Percentiles rank a stretch among this genome's conserved stretches.
Conservation (phyloP, 2,113 vertebrate genomes). For the Terrapene triunguis region DNA sequence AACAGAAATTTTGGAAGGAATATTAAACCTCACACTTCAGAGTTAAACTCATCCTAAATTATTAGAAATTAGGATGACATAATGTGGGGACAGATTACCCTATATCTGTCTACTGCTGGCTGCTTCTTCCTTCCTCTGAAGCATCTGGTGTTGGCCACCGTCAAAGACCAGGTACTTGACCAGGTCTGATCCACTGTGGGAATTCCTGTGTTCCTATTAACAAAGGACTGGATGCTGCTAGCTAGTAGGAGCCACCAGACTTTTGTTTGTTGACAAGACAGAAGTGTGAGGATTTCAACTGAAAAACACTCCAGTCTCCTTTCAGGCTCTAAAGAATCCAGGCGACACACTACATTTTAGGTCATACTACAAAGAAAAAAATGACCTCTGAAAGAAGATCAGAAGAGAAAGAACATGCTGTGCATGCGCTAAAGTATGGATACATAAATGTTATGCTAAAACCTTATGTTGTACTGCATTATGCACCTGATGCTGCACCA, state of each 20-base stretch:
- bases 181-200: background rate
- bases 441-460: background rate
- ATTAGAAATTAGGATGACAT: background rate
- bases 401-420: background rate
- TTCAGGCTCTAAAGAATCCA: background rate
- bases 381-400: background rate
- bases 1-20: background rate
- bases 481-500: background rate
- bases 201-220: background rate
- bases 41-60: background rate
- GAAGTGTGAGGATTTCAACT: background rate
- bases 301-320: background rate
- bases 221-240: background rate
- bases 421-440: background rate
- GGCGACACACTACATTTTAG: background rate
- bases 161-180: background rate
- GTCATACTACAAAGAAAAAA: background rate
- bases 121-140: background rate
- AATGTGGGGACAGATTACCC: background rate
- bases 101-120: background rate
- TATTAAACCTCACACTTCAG: background rate
- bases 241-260: background rate
- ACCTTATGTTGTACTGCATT: rapidly evolving
- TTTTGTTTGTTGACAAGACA: background rate
- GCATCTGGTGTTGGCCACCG: background rate